Conservation (phyloP, 2,888 invertebrate species). For the Lasioglossum malachurum region DNA sequence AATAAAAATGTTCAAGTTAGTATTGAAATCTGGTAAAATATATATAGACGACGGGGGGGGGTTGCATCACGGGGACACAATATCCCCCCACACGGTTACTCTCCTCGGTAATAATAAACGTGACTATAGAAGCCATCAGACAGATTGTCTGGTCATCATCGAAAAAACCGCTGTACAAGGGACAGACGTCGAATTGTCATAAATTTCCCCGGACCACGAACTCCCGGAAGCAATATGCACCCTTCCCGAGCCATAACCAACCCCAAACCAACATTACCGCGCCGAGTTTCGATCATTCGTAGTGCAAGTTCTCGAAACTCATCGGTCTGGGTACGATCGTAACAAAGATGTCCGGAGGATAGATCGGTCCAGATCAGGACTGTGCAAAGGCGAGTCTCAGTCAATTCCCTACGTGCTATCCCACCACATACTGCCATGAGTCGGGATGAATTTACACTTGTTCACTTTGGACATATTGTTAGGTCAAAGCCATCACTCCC, state of each 20-base stretch:
- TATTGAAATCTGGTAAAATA: not conserved
- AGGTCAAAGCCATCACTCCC: too few species aligned
- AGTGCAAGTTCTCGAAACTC: not conserved
- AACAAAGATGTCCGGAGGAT: not conserved
- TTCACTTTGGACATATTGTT: too few species aligned
- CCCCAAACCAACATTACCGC: not conserved
- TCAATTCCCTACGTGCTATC: too few species aligned
- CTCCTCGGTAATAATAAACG: not conserved
- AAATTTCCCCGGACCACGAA: not conserved
- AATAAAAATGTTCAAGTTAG: not conserved
- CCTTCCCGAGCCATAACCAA: not conserved
- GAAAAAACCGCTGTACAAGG: not conserved
- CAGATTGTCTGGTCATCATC: not conserved
- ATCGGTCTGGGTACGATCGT: not conserved
- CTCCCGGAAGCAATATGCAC: not conserved
- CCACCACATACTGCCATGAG: too few species aligned
- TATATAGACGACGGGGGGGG: not conserved
- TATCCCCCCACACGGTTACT: too few species aligned
- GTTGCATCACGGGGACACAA: not conserved
- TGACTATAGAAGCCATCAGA: not conserved
- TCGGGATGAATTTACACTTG: too few species aligned
- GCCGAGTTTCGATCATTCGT: not conserved
- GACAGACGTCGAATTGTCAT: not conserved
- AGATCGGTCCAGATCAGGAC: not conserved
- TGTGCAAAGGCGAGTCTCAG: too few species aligned